Base-by-base conservation (phyloP, 1,140 invertebrate genomes). In the Sycophila sp. region DNA sequence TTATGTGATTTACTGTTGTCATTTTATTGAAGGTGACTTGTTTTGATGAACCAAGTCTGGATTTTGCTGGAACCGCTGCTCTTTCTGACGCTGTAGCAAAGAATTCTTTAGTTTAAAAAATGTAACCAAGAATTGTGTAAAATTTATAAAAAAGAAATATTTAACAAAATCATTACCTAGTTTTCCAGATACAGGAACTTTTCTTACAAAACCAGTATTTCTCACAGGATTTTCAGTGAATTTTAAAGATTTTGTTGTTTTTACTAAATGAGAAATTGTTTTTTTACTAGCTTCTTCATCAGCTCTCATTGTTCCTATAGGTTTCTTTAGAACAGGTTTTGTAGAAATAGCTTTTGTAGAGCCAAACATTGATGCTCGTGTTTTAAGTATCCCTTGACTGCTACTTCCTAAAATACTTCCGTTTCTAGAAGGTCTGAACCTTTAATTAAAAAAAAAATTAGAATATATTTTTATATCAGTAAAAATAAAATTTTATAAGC, bases 21-120 rank as follows among this genome's bases (percentile, higher is more conserved):
- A 82, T 66, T 74, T 78, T 84, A 40, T 85, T 81, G 30, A 86
- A 86, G 22, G 85, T 85, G 2, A 86, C 85, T 81, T 86, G 85
- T 69, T 86, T 86, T 7, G 76, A 65, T 1, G 71, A 22, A 47
- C 85, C 85, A 0, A 86, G 59, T 15, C 85, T 78, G 34, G 84
- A 79, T 73, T 86, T 86, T n/a, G 85, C 85, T 32, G 85, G 80
- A 40, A 86, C 55, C 53, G 58, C 64, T 0, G 79, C 32, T 73
- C 80, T 74, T 68, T 85, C 82, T 3, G 85, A 86, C n/a, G 81
- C 84, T 86, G 64, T 77, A 40, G 73, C 34, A 58, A 51, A 49
- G 19, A 63, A 53, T 8, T 59, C 49, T 64, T 28, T 53, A 28
- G 2, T 4, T 30, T 30, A 34, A 56, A 34, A 32, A 22, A 40